Conservation (phyloP, 92 coral and sea anemone genomes). For the Phenganax subtilis region DNA sequence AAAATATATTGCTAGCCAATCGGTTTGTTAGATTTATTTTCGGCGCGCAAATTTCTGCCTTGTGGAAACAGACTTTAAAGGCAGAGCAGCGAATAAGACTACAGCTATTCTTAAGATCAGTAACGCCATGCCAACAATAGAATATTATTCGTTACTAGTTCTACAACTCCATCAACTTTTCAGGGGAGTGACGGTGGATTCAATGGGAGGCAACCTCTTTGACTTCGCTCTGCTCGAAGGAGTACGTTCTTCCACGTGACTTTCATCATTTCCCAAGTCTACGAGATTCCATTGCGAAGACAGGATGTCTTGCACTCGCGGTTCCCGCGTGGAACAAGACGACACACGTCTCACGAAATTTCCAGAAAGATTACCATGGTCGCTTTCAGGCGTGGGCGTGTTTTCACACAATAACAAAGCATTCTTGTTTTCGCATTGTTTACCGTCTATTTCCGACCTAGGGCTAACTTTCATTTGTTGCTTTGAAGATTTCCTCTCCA, state of each 20-base stretch:
- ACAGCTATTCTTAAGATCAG: too few relatives aligned
- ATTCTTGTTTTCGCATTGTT: too few relatives aligned
- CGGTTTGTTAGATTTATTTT: too few relatives aligned
- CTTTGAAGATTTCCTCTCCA: too few relatives aligned
- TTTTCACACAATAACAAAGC: neutral
- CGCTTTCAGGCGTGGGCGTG: too few relatives aligned
- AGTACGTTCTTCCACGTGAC: neutral
- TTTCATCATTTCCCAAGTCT: neutral
- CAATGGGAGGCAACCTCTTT: neutral
- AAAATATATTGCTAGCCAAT: too few relatives aligned
- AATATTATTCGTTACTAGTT: neutral
- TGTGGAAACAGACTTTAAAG: too few relatives aligned
- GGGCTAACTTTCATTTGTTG: too few relatives aligned
- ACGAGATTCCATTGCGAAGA: neutral
- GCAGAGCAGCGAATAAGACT: too few relatives aligned
- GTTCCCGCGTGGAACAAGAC: neutral
- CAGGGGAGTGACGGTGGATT: neutral
- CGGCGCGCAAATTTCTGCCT: too few relatives aligned
- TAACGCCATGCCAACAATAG: too few relatives aligned
- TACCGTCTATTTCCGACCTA: too few relatives aligned
- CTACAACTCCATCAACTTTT: neutral
- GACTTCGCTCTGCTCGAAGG: neutral
- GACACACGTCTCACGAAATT: neutral
- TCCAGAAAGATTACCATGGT: neutral
- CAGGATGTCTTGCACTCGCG: neutral